These are phyloP conservation scores for Sarcophaga bullata DNA, from an alignment of 1,140 invertebrate species.

Conservation along the genomic window DNA sequence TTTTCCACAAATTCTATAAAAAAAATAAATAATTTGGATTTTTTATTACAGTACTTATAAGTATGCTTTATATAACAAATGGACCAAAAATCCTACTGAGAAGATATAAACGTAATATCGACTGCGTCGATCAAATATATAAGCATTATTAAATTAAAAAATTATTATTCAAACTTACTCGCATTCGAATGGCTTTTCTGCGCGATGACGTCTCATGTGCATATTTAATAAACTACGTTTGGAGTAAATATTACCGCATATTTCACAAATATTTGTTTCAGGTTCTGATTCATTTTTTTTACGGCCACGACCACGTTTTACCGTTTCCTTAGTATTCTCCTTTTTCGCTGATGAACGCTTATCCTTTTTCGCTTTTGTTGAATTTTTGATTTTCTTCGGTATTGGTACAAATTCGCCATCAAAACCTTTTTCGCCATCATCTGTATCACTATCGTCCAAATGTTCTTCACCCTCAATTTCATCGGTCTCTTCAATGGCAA, in stretches of 20 bases:
- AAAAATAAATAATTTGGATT: slow-evolving; percentile 28
- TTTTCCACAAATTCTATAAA: slow-evolving; percentile 60
- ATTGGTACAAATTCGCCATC: slow-evolving; percentile 32
- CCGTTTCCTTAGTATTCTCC: slow-evolving; percentile 40
- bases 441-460: slow-evolving; percentile 52
- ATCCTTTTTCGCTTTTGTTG: slow-evolving; percentile 47
- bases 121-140: not conserved
- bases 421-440: slow-evolving; percentile 46
- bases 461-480: slow-evolving; percentile 42
- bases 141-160: not conserved
- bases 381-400: slow-evolving; percentile 44
- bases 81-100: not conserved
- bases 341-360: not conserved
- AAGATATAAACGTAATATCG: not conserved
- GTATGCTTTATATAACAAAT: not conserved
- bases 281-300: slow-evolving; percentile 49
- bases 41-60: not conserved
- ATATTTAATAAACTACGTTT: slow-evolving; percentile 59
- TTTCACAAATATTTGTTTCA: slow-evolving; percentile 57
- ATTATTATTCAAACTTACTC: slow-evolving; percentile 49
- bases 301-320: slow-evolving; percentile 2
- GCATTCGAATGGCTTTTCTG: slow-evolving; percentile 62
- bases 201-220: slow-evolving; percentile 61
- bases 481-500: slow-evolving; percentile 43
- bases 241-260: slow-evolving; percentile 61